These are phyloP conservation scores for Chionoecetes opilio DNA, from an alignment of 1,140 invertebrate genomes.

Conservation along the genomic window DNA sequence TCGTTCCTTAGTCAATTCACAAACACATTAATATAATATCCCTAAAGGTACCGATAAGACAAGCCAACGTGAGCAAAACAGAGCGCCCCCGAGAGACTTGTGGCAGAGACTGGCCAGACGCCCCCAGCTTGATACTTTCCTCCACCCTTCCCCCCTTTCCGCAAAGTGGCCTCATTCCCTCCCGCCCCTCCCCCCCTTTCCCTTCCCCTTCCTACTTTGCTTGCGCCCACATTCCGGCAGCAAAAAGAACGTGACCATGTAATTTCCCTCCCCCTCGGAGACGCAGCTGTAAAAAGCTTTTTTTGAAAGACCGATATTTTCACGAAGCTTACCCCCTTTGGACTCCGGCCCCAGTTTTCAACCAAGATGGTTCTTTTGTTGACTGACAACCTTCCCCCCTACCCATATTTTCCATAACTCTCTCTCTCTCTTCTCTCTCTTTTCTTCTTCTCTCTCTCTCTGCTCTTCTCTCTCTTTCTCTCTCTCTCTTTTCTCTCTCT, in stretches of 20 bases:
- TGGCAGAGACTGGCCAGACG: background rate
- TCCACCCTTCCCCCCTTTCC: slow-evolving; percentile 11
- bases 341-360: background rate
- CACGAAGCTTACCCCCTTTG: background rate
- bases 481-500: slow-evolving; percentile 53
- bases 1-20: too few relatives aligned
- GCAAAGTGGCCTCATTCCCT: background rate
- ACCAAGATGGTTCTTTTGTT: background rate
- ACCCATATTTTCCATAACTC: background rate
- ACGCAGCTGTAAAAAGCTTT: background rate
- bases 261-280: background rate
- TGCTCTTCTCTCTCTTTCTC: background rate
- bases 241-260: slow-evolving; percentile 5
- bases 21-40: too few relatives aligned
- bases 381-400: background rate
- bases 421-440: background rate
- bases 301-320: background rate
- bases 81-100: background rate
- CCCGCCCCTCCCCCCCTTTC: background rate
- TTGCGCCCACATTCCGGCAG: slow-evolving; percentile 20
- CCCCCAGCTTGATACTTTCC: slow-evolving; percentile 15
- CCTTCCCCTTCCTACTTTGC: background rate
- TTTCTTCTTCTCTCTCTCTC: background rate
- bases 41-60: background rate
- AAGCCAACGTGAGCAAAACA: background rate